Evolutionary conservation across 2,797 vertebrate species (phyloP).

Genomic region (Paedocypris micromegethes): DNA sequence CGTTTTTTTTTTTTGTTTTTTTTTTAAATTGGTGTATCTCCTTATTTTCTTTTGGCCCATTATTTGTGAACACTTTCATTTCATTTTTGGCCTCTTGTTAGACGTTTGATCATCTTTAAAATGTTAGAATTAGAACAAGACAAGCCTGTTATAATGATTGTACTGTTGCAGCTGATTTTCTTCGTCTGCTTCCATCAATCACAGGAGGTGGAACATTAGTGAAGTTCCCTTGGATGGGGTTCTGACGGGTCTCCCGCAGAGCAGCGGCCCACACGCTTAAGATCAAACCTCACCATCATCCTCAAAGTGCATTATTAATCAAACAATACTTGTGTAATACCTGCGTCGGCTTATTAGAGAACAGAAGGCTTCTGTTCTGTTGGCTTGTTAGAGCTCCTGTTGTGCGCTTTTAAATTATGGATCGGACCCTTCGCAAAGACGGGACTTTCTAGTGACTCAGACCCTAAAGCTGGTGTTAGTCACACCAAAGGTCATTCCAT

Average conservation of each 20-base stretch:
- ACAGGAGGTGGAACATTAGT: constrained; percentile 4
- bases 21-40: too few species aligned
- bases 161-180: neutral
- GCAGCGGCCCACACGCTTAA: constrained; percentile 30
- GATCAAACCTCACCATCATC: constrained; percentile 32
- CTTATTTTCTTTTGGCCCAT: too few species aligned
- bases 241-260: constrained; percentile 35
- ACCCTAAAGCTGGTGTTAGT: too few species aligned
- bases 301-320: constrained; percentile 40
- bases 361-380: neutral
- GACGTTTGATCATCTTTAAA: too few species aligned
- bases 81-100: too few species aligned
- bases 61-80: too few species aligned
- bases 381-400: neutral
- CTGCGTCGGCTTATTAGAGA: constrained; percentile 6
- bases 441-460: too few species aligned
- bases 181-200: neutral
- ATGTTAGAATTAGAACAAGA: constrained; percentile 5
- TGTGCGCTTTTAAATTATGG: too few species aligned
- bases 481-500: too few species aligned
- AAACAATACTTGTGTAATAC: constrained; percentile 24
- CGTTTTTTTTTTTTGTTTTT: too few species aligned
- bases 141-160: constrained; percentile 14
- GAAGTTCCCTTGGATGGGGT: constrained; percentile 25
- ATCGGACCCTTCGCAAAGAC: too few species aligned